Evolutionary conservation across 2,888 invertebrate species (phyloP), one percentile per base, ranked within the genome.

Genomic region (Hirtodrosophila cameraria): DNA sequence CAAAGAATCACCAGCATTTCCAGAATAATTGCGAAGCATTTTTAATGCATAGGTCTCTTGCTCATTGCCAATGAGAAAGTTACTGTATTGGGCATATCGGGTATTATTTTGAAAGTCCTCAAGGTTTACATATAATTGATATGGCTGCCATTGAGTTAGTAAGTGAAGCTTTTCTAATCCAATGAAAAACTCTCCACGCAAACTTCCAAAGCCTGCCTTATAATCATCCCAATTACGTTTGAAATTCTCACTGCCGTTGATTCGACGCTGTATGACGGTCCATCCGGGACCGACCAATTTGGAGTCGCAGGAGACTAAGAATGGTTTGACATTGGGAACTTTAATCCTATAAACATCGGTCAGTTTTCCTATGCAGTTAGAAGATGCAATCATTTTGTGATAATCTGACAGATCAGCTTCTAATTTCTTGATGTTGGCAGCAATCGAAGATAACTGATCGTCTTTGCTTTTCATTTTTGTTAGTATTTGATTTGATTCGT

Each of bases 121-220:
- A 75, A 95, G 83, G 65, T 94, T 93, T 5, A 95, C 91, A 41
- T 94, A 89, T 54, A 94, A 85, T 79, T 94, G 92, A 58, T 92
- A 90, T 0, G 33, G 41, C 11, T 92, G 87, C 8, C 15, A 38
- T 3, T 72, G 49, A 5, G 86, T 88, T 9, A 87, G 41, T 1
- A 90, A 92, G 86, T 94, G 92, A 1, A 94, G 90, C 67, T 94
- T 93, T 61, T 94, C 94, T 59, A 94, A 86, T 1, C 94, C 94
- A n/a, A 94, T 90, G 93, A 94, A 95, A 85, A 94, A 94, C 84
- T 95, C 94, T 0, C 93, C 93, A 0, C 92, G 92, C 11, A 94
- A 89, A 80, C 94, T 93, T 0, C 94, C 95, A 77, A 95, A 95
- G 3, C 95, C 94, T 28, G 91, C 81, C 70, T 93, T 93, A 85